Base-by-base conservation (phyloP, 1,140 invertebrate species). In the Hetaerina americana region DNA sequence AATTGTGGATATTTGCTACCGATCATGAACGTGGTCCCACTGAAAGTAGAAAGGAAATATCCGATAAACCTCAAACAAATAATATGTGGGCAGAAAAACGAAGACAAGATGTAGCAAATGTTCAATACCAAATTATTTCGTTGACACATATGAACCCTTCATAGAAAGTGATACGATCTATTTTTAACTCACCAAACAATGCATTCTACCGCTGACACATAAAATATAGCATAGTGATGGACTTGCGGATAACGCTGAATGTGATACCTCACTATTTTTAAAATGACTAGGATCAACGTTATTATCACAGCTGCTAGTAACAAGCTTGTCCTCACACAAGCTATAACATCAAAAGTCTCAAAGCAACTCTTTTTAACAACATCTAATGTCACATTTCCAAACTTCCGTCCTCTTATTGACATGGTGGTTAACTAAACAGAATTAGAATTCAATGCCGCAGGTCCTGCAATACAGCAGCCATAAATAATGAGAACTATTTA, bases 181-280 rank as follows among this genome's bases (percentile, higher is more conserved):
- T 72, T 68, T 40, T 27, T 40, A 57, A 78, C 77, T 80, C 79
- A 85, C 84, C 83, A 82, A 27, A 82, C 77, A 49, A 82, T 78
- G 75, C 81, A 82, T 76, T 84, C 80, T 29, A 84, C 73, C 12
- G 80, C 80, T 27, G 84, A 83, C 15, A 81, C 77, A 72, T 85
- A 85, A 76, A 85, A 84, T 72, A 85, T 82, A 31, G 81, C 76
- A 77, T 84, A 85, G 73, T 86, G 84, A 75, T 86, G 84, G 74
- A 83, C 79, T 72, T 82, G 81, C 5, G 80, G 80, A 75, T 85
- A 83, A 27, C 79, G 80, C 67, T 80, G 78, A 25, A 80, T 76
- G 76, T 85, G 84, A 24, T 85, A 80, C 72, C 80, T 80, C 0
- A 82, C 77, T 8, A 85, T 79, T 74, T 83, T 83, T 26, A 81